Evolutionary conservation across 2,888 invertebrate genomes (phyloP), one percentile per base, ranked within the genome.

Genomic region (Nomada lathburiana): DNA sequence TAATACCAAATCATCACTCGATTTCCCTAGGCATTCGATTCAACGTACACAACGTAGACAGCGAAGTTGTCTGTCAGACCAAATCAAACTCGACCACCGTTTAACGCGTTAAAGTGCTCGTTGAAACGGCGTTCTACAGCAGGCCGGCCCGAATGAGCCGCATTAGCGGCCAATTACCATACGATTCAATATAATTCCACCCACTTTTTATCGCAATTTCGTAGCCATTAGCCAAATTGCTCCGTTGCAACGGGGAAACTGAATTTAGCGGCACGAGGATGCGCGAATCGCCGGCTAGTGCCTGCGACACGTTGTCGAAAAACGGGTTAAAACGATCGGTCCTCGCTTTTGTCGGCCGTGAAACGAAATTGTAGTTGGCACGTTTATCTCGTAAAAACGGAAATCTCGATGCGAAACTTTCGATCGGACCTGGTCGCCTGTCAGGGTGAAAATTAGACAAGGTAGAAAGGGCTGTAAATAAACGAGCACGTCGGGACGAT

Each of bases 381-480:
- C 29, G 67, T 55, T 53, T 44, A 10, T 23, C 55, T 2, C 5
- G 16, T 4, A 47, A 16, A 13, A 47, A 47, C 16, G 29, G 5
- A 44, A 42, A 23, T 68, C 23, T 16, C 13, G 44, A 44, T 29
- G 0, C 44, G 29, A 47, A 47, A 47, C 16, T 47, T 47, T 16
- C 47, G 47, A 23, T 57, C 10, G 20, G 26, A 23, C 57, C 42
- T 11, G 20, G 42, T 16, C 20, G n/a, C 47, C 23, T 13, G 9
- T 16, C 47, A 13, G 1, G 13, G 5, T 50, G 70, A 16, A 29
- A 55, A 52, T 53, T 70, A 65, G 36, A 47, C 60, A 71, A 47
- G 71, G 62, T 77, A 82, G 83, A 74, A 74, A 74, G 74, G 63
- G 57, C 59, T 70, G 70, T 73, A 82, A 83, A 82, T 77, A 82